Conservation (phyloP, 2,113 vertebrate species). For the Poeciliopsis occidentalis region DNA sequence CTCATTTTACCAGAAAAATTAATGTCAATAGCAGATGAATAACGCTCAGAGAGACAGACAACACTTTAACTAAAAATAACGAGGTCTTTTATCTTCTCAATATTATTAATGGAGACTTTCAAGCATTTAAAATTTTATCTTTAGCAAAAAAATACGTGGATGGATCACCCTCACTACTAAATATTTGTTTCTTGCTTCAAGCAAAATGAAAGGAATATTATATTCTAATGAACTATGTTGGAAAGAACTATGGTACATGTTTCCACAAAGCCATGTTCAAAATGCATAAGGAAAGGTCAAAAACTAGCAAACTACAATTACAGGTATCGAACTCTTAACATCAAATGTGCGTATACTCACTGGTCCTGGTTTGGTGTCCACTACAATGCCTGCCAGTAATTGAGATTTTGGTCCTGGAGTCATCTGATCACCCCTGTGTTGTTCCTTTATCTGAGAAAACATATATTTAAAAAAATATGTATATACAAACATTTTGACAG, state of each 20-base stretch:
- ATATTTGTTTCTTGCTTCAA: not conserved
- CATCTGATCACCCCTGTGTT: conserved; percentile 91
- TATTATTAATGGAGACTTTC: too few relatives aligned
- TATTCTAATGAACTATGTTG: not conserved
- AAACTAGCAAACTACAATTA: not conserved
- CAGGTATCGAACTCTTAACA: not conserved
- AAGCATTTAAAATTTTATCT: too few relatives aligned
- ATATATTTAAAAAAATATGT: not conserved
- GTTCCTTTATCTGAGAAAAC: conserved; percentile 81
- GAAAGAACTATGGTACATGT: not conserved
- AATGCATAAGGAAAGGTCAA: not conserved
- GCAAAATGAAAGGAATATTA: not conserved
- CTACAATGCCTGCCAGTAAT: conserved; percentile 90
- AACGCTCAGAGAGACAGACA: too few relatives aligned
- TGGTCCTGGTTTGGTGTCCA: conserved; percentile 89
- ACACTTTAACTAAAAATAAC: too few relatives aligned
- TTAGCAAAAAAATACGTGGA: not conserved
- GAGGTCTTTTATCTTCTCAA: too few relatives aligned
- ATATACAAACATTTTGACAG: not conserved
- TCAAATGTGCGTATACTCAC: conserved; percentile 78
- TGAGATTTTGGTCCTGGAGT: conserved; percentile 95
- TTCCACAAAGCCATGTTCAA: not conserved
- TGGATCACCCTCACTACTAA: not conserved
- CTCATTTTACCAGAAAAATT: too few relatives aligned
- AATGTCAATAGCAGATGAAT: too few relatives aligned